These are phyloP conservation scores for Eupithecia inturbata DNA, from an alignment of 2,888 invertebrate genomes.

Conservation along the genomic window DNA sequence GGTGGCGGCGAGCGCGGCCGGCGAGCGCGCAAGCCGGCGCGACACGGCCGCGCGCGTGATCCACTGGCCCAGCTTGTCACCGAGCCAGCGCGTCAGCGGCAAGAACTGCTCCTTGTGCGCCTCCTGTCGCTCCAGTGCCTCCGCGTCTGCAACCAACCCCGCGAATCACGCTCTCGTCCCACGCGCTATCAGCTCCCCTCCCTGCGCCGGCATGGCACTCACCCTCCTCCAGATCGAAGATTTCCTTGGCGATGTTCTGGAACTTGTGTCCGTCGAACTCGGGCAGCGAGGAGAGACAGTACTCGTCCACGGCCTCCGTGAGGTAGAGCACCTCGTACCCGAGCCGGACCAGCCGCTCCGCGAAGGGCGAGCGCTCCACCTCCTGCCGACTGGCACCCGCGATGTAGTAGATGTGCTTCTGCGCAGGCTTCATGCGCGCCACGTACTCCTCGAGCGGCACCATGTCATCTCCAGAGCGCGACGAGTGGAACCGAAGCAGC, in stretches of 20 bases:
- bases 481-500: conserved; percentile 95
- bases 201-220: conserved; percentile 44
- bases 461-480: conserved; percentile 83
- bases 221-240: conserved; percentile 92
- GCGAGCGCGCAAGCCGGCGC: conserved; percentile 82
- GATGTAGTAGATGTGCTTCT: conserved; percentile 98
- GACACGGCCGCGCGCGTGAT: conserved; percentile 63
- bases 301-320: conserved; percentile 99
- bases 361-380: conserved; percentile 96
- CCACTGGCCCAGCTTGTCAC: conserved; percentile 35
- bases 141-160: conserved; percentile 67
- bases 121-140: conserved; percentile 89
- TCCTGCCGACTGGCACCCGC: conserved; percentile 94
- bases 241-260: conserved; percentile 99
- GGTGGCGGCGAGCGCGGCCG: conserved; percentile 97
- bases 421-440: conserved; percentile 96
- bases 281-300: conserved; percentile 96
- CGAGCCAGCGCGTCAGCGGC: conserved; percentile 86
- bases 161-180: neutral
- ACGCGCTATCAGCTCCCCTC: neutral
- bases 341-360: conserved; percentile 95
- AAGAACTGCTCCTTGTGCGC: conserved; percentile 91
- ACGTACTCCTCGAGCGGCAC: conserved; percentile 95
- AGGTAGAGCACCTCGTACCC: conserved; percentile 98
- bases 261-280: conserved; percentile 99